Conservation (phyloP, 2,797 vertebrate species). For the Artibeus jamaicensis region DNA sequence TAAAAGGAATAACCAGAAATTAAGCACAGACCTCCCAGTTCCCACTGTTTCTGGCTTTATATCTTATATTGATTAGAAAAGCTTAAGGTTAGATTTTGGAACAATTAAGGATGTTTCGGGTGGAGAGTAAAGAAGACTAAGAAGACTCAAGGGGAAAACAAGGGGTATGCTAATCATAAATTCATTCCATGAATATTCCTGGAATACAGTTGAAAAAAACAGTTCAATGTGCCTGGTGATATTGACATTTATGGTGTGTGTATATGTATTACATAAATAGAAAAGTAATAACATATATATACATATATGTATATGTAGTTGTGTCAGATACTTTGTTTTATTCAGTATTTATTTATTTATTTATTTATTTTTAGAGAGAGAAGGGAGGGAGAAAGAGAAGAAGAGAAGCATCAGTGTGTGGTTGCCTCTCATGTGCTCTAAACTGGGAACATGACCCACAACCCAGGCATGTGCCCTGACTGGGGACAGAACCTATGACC, state of each 20-base stretch:
- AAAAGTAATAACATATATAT: neutral
- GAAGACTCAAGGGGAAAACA: neutral
- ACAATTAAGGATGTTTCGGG: neutral
- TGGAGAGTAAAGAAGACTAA: neutral
- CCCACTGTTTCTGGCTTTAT: neutral
- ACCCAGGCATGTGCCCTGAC: too few species aligned
- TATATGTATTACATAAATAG: neutral
- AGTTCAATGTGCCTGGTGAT: accelerated
- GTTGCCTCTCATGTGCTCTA: too few species aligned
- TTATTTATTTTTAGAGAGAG: too few species aligned
- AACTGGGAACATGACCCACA: too few species aligned
- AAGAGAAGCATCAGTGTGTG: too few species aligned
- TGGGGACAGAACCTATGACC: too few species aligned
- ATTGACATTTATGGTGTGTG: neutral
- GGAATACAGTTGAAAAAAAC: neutral
- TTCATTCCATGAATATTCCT: too few species aligned
- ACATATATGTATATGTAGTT: neutral
- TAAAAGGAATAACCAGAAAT: neutral
- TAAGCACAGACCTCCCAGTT: neutral
- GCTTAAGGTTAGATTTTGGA: neutral
- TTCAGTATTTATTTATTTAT: too few species aligned
- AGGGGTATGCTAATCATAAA: neutral
- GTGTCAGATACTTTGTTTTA: neutral
- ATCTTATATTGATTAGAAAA: neutral
- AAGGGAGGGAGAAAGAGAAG: too few species aligned